Evolutionary conservation across 2,797 vertebrate species (phyloP).

Genomic region (Falco novaeseelandiae): DNA sequence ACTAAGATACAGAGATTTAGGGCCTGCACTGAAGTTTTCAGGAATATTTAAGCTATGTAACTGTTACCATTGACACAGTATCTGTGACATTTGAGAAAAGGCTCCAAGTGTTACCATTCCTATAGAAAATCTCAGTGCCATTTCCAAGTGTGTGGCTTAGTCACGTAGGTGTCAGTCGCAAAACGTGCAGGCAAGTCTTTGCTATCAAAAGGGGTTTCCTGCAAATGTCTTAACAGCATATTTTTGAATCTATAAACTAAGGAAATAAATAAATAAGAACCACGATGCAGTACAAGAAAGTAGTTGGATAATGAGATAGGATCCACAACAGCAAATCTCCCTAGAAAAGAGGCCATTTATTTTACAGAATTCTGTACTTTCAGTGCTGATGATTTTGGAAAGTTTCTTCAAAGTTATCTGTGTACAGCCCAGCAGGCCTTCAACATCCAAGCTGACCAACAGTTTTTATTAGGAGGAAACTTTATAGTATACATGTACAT

Average conservation of each 20-base stretch:
- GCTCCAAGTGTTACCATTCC: neutral
- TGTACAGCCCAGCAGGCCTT: neutral
- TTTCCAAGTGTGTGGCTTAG: neutral
- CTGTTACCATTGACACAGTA: neutral
- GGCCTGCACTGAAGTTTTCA: neutral
- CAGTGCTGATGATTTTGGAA: neutral
- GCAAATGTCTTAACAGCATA: neutral
- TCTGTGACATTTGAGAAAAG: neutral
- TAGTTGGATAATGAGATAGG: neutral
- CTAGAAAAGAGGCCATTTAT: neutral
- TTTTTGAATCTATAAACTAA: neutral
- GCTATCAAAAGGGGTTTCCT: neutral
- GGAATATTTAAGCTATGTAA: neutral
- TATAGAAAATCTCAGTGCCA: neutral
- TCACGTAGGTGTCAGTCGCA: neutral
- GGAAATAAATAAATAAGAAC: neutral
- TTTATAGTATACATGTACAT: neutral
- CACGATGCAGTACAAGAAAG: neutral
- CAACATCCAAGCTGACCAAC: neutral
- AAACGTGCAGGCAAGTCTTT: neutral
- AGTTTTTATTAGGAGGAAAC: neutral
- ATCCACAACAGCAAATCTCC: neutral
- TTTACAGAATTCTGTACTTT: neutral
- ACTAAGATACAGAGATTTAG: neutral
- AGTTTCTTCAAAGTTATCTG: neutral